Evolutionary conservation across 2,888 invertebrate genomes (phyloP), one percentile per base, ranked within the genome.

Genomic region (Dexiosoma caninum): DNA sequence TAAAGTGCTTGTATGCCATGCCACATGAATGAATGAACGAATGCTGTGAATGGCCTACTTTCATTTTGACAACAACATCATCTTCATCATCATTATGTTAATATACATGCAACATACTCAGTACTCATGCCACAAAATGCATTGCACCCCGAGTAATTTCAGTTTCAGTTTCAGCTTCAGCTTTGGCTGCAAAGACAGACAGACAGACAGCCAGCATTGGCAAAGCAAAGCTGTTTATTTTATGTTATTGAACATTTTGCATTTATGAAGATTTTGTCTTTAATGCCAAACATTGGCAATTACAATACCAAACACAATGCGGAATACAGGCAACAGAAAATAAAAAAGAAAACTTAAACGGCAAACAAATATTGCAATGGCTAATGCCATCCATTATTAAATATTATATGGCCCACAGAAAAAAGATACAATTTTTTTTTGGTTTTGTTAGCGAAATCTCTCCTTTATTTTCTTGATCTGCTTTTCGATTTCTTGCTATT

Each of bases 21-120:
- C 44, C 27, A 27, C 35, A 70, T 64, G 16, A 76, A n/a, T n/a
- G n/a, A n/a, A n/a, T n/a, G n/a, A n/a, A n/a, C n/a, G n/a, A n/a
- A 60, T 81, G 77, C 71, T 81, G 76, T 81, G 72, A 81, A 77
- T 77, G 80, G 49, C 80, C 80, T 72, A 81, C 80, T 81, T 81
- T 81, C 72, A 67, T 81, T 81, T 81, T 81, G 80, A 62, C 67
- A 77, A 66, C 77, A 76, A 40, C 76, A 80, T 64, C 60, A 76
- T 70, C 35, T 60, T 60, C n/a, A 59, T 67, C n/a, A 60, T 51
- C 35, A 74, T 21, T 4, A 42, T 5, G 0, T n/a, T n/a, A 40
- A 8, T 8, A 59, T 19, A 21, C 42, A 30, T 40, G n/a, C 27
- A 59, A 35, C 59, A 40, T 12, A 42, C 62, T 30, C 8, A 12